phyloP scores from a whole-genome alignment of 2,797 vertebrate species.

The Menidia menidia region DNA sequence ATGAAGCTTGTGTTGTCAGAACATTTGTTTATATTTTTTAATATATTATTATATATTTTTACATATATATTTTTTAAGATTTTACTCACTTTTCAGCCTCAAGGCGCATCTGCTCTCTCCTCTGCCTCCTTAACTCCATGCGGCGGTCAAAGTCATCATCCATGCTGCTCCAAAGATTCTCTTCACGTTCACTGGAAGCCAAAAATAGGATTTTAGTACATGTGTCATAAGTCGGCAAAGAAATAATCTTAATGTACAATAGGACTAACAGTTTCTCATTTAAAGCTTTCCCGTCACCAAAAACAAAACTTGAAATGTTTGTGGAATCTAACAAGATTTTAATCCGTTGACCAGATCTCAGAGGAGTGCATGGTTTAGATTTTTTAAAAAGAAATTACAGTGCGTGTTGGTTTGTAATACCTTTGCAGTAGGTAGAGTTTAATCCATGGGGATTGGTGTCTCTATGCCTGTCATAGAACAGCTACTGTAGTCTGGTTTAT shows the following conservation, averaged over 20 bases:
- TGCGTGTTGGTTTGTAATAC: slow-evolving; percentile 61
- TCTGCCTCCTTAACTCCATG: slow-evolving; percentile 95
- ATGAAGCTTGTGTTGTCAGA: slow-evolving; percentile 45
- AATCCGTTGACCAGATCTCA: slow-evolving; percentile 36
- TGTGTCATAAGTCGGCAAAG: not conserved
- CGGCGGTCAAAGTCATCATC: slow-evolving; percentile 96
- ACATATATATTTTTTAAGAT: not conserved
- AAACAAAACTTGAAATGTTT: not conserved
- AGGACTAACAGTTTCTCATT: not conserved
- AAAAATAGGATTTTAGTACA: slow-evolving; percentile 5
- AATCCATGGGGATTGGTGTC: slow-evolving; percentile 82
- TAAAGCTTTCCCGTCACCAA: not conserved
- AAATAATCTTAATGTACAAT: not conserved
- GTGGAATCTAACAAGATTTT: not conserved
- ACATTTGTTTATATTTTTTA: too few species aligned
- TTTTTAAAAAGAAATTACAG: slow-evolving; percentile 1
- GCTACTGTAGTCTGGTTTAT: slow-evolving; percentile 81
- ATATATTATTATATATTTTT: too few species aligned
- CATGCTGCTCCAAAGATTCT: slow-evolving; percentile 81
- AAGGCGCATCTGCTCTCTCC: slow-evolving; percentile 94
- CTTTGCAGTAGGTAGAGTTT: slow-evolving; percentile 68
- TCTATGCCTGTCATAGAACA: slow-evolving; percentile 77
- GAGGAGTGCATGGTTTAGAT: slow-evolving; percentile 33
- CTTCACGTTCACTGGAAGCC: slow-evolving; percentile 65
- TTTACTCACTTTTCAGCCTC: slow-evolving; percentile 90